phyloP scores from a whole-genome alignment of 2,888 invertebrate genomes.

The Synanthedon andrenaeformis region DNA sequence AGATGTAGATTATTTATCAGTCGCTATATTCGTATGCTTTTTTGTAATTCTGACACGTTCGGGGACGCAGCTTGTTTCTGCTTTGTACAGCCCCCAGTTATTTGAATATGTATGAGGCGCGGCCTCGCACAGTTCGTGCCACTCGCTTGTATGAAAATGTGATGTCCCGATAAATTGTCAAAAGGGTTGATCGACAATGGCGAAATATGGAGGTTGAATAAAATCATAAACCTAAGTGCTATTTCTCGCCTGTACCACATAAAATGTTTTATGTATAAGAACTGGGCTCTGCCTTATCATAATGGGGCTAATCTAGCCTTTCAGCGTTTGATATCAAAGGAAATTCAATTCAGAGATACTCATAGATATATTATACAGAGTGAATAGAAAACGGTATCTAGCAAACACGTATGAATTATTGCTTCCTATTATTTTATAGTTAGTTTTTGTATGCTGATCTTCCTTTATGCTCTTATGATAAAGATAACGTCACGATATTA shows the following conservation, averaged over 20 bases:
- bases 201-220: conserved; percentile 24
- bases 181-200: conserved; percentile 61
- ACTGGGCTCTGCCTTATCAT: not conserved
- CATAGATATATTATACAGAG: no score
- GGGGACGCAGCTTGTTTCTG: conserved; percentile 48
- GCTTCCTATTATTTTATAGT: no score
- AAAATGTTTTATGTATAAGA: not conserved
- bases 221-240: not conserved
- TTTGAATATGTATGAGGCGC: conserved; percentile 66
- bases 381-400: no score
- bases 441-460: no score
- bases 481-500: no score
- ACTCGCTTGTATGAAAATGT: conserved; percentile 61
- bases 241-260: not conserved
- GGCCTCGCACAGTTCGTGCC: conserved; percentile 40
- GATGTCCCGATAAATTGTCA: conserved; percentile 68
- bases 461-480: no score
- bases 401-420: no score
- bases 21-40: conserved; percentile 34
- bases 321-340: not conserved
- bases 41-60: conserved; percentile 60
- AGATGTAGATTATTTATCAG: conserved; percentile 44
- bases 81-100: conserved; percentile 50
- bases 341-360: not conserved
- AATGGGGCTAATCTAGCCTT: not conserved